Base-by-base conservation (phyloP, 2,797 vertebrate genomes). In the Paramormyrops hopkinsi region DNA sequence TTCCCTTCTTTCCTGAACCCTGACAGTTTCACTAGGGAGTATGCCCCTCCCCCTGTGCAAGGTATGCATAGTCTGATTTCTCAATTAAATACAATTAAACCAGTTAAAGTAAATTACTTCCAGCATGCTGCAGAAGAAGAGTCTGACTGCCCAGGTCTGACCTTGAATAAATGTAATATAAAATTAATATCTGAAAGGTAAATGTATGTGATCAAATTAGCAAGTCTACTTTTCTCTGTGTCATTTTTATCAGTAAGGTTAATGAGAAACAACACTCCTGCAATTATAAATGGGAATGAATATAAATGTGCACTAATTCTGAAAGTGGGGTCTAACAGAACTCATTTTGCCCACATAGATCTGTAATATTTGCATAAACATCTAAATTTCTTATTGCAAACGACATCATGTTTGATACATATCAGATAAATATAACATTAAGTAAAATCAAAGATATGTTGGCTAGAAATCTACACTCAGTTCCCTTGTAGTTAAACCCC, bases 61-160 rank as follows among this genome's bases (percentile, higher is more conserved):
- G 88, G 93, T 92, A 94, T 90, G 91, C 93, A 90, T 48, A 90
- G 92, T 89, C 91, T 86, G 89, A 92, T 91, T 93, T 94, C 91
- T 85, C 91, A 91, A 93, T 94, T 94, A 92, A 92, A 94, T 90
- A 94, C 93, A 94, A 95, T 95, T 93, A 93, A 94, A 94, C 89
- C 92, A 89, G 90, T 90, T 25, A 62, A 93, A 93, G 93, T 91
- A 93, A 94, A 94, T 91, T 91, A 94, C 92, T 93, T 88, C 50
- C 85, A 0, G 88, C 53, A 91, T 91, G 91, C 91, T 89, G 90
- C 88, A 19, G 90, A 89, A 89, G 88, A 93, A 92, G 91, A 89
- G 92, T 14, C 91, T 93, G 93, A 94, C 93, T 93, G 93, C 92
- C 92, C 90, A 88, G 92, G 91, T 90, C 90, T 46, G 48, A 88